Evolutionary conservation across 2,113 vertebrate genomes (phyloP).

Genomic region (Oreochromis spilurus): DNA sequence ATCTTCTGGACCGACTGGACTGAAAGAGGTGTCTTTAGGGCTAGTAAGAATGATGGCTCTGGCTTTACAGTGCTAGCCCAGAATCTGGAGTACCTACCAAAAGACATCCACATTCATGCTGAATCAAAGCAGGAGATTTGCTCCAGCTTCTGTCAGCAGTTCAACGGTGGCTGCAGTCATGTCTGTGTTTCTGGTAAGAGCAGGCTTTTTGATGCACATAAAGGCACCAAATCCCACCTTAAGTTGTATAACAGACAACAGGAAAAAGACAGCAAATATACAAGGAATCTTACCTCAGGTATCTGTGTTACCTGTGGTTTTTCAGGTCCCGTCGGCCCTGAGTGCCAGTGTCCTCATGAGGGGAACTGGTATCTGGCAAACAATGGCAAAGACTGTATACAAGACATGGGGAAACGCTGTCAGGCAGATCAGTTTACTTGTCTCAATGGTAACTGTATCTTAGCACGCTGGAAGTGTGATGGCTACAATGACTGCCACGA

Average conservation of each 20-base stretch:
- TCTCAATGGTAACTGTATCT: conserved; percentile 81
- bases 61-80: conserved; percentile 73
- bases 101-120: conserved; percentile 78
- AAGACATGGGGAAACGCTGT: conserved; percentile 81
- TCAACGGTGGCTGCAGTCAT: conserved; percentile 94
- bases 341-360: conserved; percentile 88
- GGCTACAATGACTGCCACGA: conserved; percentile 82
- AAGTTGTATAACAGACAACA: neutral
- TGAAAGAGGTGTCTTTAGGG: conserved; percentile 78
- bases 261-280: neutral
- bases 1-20: conserved; percentile 92
- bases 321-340: conserved; percentile 81
- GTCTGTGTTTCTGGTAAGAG: conserved; percentile 84
- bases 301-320: neutral
- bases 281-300: neutral
- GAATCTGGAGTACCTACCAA: conserved; percentile 75
- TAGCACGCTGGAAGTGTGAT: conserved; percentile 79
- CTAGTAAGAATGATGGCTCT: conserved; percentile 88
- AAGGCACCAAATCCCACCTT: neutral
- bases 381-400: conserved; percentile 83
- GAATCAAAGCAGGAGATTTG: conserved; percentile 82
- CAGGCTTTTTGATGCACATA: neutral
- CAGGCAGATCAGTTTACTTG: conserved; percentile 82
- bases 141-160: conserved; percentile 83
- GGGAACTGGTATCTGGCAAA: conserved; percentile 91